Conservation (phyloP, 2,888 invertebrate species). For the Tenodera sinensis region DNA sequence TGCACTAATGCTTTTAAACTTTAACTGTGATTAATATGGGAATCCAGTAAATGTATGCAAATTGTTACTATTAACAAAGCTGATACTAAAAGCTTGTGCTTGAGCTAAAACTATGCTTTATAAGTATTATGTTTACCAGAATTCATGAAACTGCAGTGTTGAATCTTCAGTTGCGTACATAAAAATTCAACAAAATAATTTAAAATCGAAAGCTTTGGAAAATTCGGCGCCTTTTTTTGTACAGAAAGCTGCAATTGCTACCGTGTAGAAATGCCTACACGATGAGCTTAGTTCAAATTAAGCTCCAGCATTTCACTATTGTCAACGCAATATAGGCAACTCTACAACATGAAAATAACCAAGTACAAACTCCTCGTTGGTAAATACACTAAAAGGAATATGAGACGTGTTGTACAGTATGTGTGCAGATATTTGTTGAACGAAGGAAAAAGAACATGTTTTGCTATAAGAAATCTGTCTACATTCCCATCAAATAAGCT, state of each 20-base stretch:
- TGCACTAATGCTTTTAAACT: too few species aligned
- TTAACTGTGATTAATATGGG: too few species aligned
- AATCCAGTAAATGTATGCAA: too few species aligned
- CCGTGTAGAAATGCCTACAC: too few species aligned
- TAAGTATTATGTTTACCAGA: background rate
- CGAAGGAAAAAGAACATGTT: background rate
- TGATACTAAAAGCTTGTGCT: too few species aligned
- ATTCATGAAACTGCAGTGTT: background rate
- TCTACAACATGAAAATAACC: background rate
- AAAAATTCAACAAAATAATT: background rate
- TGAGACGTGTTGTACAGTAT: background rate
- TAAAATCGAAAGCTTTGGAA: too few species aligned
- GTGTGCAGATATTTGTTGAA: background rate
- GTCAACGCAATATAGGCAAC: background rate
- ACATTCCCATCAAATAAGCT: background rate
- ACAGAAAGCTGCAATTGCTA: too few species aligned
- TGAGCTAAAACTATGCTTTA: too few species aligned
- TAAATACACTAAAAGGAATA: background rate
- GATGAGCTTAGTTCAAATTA: background rate
- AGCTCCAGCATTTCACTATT: background rate
- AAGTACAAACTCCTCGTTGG: background rate
- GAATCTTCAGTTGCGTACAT: background rate
- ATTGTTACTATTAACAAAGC: too few species aligned
- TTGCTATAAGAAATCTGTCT: background rate
- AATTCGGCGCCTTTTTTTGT: too few species aligned